Evolutionary conservation across 2,113 vertebrate genomes (phyloP).

Genomic region (Suncus etruscus): DNA sequence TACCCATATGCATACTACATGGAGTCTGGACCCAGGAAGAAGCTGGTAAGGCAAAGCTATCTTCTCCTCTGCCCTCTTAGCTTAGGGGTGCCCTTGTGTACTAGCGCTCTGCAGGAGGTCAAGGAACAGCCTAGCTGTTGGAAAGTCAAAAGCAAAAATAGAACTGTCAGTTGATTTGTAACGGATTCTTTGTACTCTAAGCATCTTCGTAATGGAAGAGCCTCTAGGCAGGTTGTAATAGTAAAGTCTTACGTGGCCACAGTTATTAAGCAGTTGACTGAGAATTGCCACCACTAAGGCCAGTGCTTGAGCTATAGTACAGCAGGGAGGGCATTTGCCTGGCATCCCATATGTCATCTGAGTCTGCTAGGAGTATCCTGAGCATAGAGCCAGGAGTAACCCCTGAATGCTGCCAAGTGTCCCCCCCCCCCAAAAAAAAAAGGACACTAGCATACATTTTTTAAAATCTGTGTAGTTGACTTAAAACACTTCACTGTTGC

Average conservation of each 20-base stretch:
- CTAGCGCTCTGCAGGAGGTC: background rate
- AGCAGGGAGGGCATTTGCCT: no score
- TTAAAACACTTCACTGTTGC: background rate
- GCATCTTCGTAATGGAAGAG: background rate
- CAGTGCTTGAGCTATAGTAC: background rate
- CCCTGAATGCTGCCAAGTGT: no score
- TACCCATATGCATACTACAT: conserved; percentile 99
- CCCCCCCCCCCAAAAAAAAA: no score
- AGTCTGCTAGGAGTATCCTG: no score
- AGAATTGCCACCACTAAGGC: background rate
- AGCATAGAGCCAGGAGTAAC: no score
- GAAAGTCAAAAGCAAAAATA: conserved; percentile 17
- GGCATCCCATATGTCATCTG: no score
- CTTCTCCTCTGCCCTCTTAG: background rate
- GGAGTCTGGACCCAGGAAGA: conserved; percentile 98
- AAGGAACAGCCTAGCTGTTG: background rate
- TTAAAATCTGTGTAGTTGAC: background rate
- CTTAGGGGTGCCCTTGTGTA: background rate
- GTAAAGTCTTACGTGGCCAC: no score
- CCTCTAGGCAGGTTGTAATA: no score
- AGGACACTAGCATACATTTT: no score
- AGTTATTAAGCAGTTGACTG: background rate
- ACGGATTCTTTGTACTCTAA: background rate
- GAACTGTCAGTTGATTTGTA: background rate
- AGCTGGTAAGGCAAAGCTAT: conserved; percentile 91